A percentile compares a stretch with the other conserved stretches of the same genome.
Conservation (phyloP, 2,888 invertebrate genomes). For the Mechanitis mazaeus region DNA sequence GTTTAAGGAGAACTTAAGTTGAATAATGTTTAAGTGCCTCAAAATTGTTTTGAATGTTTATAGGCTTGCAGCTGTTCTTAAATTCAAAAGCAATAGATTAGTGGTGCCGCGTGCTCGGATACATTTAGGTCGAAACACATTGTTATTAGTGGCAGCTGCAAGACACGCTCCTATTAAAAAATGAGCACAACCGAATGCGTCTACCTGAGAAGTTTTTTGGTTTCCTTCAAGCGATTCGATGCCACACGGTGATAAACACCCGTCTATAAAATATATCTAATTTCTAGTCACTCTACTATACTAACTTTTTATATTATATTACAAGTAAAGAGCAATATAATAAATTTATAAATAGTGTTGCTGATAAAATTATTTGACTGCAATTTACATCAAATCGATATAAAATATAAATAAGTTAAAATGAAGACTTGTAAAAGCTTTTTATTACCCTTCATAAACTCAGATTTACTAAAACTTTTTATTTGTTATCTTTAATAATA, state of each 20-base stretch:
- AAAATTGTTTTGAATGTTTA: conserved; percentile 31
- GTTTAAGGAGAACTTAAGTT: conserved; percentile 9
- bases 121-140: conserved; percentile 50
- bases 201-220: conserved; percentile 53
- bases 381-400: too few relatives aligned
- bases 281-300: conserved; percentile 1
- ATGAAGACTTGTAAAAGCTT: too few relatives aligned
- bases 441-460: too few relatives aligned
- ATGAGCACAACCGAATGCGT: conserved; percentile 36
- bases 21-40: conserved; percentile 12
- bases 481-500: too few relatives aligned
- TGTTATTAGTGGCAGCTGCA: conserved; percentile 65
- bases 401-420: too few relatives aligned
- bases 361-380: too few relatives aligned
- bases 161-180: conserved; percentile 47
- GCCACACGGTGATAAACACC: neutral
- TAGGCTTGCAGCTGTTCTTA: conserved; percentile 45
- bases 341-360: too few relatives aligned
- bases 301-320: too few relatives aligned
- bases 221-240: conserved; percentile 29
- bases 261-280: conserved; percentile 12
- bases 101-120: conserved; percentile 45
- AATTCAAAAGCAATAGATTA: conserved; percentile 48
- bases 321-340: too few relatives aligned
- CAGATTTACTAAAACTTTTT: too few relatives aligned